phyloP scores from a whole-genome alignment of 1,140 invertebrate species.

The Medauroidea extradentata region DNA sequence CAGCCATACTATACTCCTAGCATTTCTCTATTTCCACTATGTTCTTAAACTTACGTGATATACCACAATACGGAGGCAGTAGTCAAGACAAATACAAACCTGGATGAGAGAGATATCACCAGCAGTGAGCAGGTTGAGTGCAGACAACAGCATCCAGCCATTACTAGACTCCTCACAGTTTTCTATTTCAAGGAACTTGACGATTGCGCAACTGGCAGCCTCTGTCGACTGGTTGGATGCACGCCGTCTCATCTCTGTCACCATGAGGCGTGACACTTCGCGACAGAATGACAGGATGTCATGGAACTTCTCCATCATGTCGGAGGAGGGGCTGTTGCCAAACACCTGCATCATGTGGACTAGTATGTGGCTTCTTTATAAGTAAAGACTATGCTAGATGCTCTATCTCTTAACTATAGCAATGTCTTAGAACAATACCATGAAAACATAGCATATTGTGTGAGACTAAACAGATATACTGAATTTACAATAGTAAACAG shows the following conservation, averaged over 20 bases:
- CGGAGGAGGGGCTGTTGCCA: slow-evolving; percentile 79
- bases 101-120: slow-evolving; percentile 73
- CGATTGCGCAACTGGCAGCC: slow-evolving; percentile 91
- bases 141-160: slow-evolving; percentile 93
- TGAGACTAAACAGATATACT: too few relatives aligned
- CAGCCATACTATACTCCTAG: too few relatives aligned
- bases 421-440: too few relatives aligned
- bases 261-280: slow-evolving; percentile 92
- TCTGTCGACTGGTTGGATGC: slow-evolving; percentile 95
- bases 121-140: slow-evolving; percentile 84
- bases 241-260: slow-evolving; percentile 86
- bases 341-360: slow-evolving; percentile 66
- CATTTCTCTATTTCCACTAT: background rate
- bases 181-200: slow-evolving; percentile 92
- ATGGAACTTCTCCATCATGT: slow-evolving; percentile 94
- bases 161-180: slow-evolving; percentile 89
- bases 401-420: too few relatives aligned
- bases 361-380: too few relatives aligned
- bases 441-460: too few relatives aligned
- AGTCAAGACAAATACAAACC: slow-evolving; percentile 32
- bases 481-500: too few relatives aligned
- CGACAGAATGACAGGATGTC: slow-evolving; percentile 90
- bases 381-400: too few relatives aligned
- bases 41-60: too few relatives aligned
- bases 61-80: background rate